Conservation (phyloP, 2,797 vertebrate genomes). For the Apogon hyalosoma region DNA sequence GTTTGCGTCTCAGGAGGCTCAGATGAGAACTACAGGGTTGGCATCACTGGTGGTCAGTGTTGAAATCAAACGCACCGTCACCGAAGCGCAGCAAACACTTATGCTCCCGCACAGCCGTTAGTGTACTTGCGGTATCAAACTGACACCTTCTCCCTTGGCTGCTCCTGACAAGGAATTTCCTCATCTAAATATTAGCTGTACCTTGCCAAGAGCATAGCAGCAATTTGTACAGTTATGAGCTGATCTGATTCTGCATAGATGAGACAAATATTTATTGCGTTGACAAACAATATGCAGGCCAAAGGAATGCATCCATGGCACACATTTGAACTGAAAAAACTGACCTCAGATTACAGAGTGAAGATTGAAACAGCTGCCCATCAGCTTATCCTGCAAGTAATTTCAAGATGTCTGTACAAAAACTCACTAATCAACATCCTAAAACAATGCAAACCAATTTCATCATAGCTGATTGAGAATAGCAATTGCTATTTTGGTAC, state of each 20-base stretch:
- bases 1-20: conserved; percentile 72
- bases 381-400: conserved; percentile 61
- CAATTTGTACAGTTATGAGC: conserved; percentile 80
- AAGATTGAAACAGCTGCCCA: conserved; percentile 64
- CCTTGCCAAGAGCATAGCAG: conserved; percentile 65
- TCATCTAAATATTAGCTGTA: conserved; percentile 75
- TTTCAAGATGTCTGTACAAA: conserved; percentile 66
- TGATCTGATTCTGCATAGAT: conserved; percentile 73
- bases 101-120: conserved; percentile 81
- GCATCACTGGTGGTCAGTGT: conserved; percentile 81
- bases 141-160: conserved; percentile 84
- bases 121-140: conserved; percentile 75
- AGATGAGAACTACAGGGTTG: conserved; percentile 75
- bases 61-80: conserved; percentile 78
- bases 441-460: conserved; percentile 74
- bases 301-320: conserved; percentile 22
- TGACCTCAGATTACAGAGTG: conserved; percentile 49
- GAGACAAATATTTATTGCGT: conserved; percentile 63
- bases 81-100: conserved; percentile 82
- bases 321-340: conserved; percentile 28
- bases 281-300: conserved; percentile 48
- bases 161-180: conserved; percentile 82
- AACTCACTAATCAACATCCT: conserved; percentile 68
- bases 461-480: conserved; percentile 69
- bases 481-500: conserved; percentile 69